A percentile compares a stretch with the other conserved stretches of the same genome.
phyloP scores from a whole-genome alignment of 2,888 invertebrate genomes.

The Chironomus tentans region DNA sequence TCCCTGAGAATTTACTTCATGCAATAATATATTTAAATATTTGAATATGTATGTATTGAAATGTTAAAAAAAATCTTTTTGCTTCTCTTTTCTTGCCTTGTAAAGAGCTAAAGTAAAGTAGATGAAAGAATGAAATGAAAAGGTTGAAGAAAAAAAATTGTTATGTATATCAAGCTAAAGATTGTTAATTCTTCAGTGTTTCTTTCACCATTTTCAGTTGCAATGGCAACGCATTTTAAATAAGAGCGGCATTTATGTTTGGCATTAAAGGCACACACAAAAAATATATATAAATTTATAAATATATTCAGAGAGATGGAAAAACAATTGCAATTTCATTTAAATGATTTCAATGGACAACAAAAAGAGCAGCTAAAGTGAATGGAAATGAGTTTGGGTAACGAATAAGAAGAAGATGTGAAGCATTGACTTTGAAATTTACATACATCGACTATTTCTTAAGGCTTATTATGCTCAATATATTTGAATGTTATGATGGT shows the following conservation, averaged over 20 bases:
- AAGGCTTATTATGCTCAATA: no score
- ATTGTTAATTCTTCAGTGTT: not conserved
- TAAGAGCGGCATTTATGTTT: not conserved
- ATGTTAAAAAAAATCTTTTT: not conserved
- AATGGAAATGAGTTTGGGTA: not conserved
- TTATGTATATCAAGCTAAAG: not conserved
- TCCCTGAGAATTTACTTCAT: not conserved
- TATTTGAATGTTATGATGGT: no score
- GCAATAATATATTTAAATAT: not conserved
- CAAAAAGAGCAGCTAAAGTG: not conserved
- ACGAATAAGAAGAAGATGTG: not conserved
- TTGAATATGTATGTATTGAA: not conserved
- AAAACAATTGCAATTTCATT: constrained; percentile 25
- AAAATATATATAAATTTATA: no score
- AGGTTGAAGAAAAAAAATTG: not conserved
- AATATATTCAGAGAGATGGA: not conserved
- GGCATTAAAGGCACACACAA: not conserved
- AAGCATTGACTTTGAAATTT: not conserved
- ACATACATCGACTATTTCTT: no score
- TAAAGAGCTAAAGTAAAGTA: no score
- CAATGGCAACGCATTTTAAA: not conserved
- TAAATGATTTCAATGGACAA: constrained; percentile 3
- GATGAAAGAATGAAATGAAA: not conserved
- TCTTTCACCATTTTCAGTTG: not conserved
- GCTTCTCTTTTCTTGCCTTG: no score